Percentiles rank a stretch among this genome's conserved stretches.
Conservation (phyloP, 2,113 vertebrate species). For the Pedionomus torquatus region DNA sequence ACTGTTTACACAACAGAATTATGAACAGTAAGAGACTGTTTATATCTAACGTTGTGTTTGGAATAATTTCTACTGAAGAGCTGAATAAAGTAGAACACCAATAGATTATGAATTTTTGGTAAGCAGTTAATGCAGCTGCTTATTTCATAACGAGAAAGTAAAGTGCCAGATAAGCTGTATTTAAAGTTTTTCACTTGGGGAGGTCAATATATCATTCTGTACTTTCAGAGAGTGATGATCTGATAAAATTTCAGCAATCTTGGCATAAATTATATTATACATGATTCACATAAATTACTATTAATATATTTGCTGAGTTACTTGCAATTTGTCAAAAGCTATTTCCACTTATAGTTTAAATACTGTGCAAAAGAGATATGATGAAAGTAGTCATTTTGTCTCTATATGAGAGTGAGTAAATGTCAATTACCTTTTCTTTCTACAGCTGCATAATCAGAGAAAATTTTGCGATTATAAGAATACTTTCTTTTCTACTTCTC, state of each 20-base stretch:
- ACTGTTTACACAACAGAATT: slow-evolving; percentile 26
- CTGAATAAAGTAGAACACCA: neutral
- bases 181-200: neutral
- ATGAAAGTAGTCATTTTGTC: slow-evolving; percentile 62
- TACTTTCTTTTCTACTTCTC: neutral
- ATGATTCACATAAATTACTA: slow-evolving; percentile 27
- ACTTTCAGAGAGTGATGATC: slow-evolving; percentile 45
- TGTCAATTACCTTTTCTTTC: slow-evolving; percentile 62
- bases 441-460: slow-evolving; percentile 51
- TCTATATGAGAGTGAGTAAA: slow-evolving; percentile 64
- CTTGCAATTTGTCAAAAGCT: slow-evolving; percentile 52
- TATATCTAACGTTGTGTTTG: neutral
- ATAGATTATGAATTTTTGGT: slow-evolving; percentile 1
- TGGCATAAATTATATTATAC: slow-evolving; percentile 27
- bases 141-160: slow-evolving; percentile 30
- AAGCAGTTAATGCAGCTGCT: neutral
- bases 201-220: slow-evolving; percentile 43
- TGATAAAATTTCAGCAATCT: slow-evolving; percentile 53
- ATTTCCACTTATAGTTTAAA: slow-evolving; percentile 57
- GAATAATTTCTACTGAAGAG: neutral
- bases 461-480: slow-evolving; percentile 29
- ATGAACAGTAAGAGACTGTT: neutral
- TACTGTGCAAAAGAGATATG: slow-evolving; percentile 41
- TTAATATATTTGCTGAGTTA: slow-evolving; percentile 55
- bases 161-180: slow-evolving; percentile 35